Conservation (phyloP, 2,797 vertebrate species). For the Tinamus major region DNA sequence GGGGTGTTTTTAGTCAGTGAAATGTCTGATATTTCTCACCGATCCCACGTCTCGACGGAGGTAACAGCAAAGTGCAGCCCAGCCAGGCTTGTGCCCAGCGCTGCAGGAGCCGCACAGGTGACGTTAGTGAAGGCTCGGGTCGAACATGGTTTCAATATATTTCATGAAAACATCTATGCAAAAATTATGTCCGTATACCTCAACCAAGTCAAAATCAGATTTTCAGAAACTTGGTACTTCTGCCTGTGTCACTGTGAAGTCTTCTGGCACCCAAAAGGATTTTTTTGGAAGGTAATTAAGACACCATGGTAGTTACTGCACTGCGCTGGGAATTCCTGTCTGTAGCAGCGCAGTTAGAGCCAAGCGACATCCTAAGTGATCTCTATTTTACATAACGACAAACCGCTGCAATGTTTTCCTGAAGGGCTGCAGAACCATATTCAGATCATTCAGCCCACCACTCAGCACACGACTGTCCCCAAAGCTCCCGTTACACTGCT, state of each 20-base stretch:
- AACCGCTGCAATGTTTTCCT: background rate
- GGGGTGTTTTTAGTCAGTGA: background rate
- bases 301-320: background rate
- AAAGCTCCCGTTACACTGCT: background rate
- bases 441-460: background rate
- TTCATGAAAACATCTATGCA: background rate
- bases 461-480: background rate
- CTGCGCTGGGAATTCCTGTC: background rate
- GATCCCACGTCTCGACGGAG: background rate
- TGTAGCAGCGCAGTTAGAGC: too few species aligned
- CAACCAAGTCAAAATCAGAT: background rate
- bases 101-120: background rate
- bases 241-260: background rate
- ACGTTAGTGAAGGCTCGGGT: background rate
- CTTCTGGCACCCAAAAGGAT: background rate
- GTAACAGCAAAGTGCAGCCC: accelerated
- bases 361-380: background rate
- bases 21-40: background rate
- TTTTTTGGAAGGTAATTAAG: background rate
- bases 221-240: background rate
- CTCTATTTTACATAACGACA: background rate
- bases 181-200: too few species aligned
- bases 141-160: background rate
- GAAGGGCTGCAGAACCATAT: background rate
- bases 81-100: background rate